These are phyloP conservation scores for Cantharis nigra DNA, from an alignment of 2,888 invertebrate genomes.

Conservation along the genomic window DNA sequence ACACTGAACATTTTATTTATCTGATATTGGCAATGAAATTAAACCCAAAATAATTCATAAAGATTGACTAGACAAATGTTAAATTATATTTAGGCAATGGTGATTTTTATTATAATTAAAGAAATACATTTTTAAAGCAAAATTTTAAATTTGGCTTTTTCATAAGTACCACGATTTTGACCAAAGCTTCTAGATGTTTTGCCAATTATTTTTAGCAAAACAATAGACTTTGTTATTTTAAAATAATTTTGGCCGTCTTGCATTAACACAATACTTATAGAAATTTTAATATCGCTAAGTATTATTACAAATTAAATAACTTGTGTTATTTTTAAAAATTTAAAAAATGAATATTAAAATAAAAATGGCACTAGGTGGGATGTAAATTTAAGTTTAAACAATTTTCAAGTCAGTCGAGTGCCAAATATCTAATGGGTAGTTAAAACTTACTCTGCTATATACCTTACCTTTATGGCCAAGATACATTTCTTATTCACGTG, in stretches of 20 bases:
- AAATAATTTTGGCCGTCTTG: background rate
- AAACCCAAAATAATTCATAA: background rate
- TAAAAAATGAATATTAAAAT: background rate
- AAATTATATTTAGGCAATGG: background rate
- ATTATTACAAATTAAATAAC: background rate
- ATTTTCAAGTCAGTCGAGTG: slow-evolving; percentile 3
- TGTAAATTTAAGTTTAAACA: slow-evolving; percentile 1
- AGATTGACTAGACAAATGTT: slow-evolving; percentile 17
- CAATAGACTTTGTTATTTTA: background rate
- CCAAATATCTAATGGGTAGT: slow-evolving; percentile 7
- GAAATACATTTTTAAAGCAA: background rate
- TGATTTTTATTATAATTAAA: background rate
- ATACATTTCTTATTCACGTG: slow-evolving; percentile 1
- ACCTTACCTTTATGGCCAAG: background rate
- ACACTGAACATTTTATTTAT: slow-evolving; percentile 6
- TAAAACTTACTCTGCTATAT: background rate
- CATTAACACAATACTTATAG: background rate
- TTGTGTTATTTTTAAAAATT: background rate
- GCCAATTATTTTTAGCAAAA: background rate
- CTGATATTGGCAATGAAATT: slow-evolving; percentile 23
- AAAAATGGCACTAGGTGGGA: background rate
- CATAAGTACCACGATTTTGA: background rate
- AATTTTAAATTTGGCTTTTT: background rate
- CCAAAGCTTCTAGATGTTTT: background rate
- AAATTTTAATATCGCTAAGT: background rate